Conservation (phyloP, 2,113 vertebrate genomes). For the Amblyopsis rosae region DNA sequence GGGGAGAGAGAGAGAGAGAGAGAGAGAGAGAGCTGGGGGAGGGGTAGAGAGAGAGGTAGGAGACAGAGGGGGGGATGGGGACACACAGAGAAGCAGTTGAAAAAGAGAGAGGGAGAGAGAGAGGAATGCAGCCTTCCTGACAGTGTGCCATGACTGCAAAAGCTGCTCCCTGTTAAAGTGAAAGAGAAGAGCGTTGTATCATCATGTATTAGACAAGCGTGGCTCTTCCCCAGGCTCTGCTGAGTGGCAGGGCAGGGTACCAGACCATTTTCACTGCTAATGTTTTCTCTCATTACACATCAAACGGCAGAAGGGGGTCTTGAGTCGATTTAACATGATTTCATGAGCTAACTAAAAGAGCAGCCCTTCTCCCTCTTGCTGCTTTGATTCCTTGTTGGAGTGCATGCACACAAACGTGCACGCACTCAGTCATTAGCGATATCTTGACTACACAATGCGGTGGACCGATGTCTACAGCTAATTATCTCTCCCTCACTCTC, state of each 20-base stretch:
- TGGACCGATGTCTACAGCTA: constrained; percentile 15
- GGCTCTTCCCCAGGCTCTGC: constrained; percentile 57
- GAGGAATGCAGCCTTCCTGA: constrained; percentile 60
- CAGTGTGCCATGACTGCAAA: constrained; percentile 48
- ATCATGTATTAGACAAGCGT: constrained; percentile 60
- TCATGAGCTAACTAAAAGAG: constrained; percentile 58
- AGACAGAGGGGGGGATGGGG: constrained; percentile 55
- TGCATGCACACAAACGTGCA: background rate
- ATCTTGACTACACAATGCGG: constrained; percentile 15
- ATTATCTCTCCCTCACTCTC: constrained; percentile 19
- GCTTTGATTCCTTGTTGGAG: constrained; percentile 30
- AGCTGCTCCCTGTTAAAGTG: constrained; percentile 50
- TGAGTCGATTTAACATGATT: constrained; percentile 49
- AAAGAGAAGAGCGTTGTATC: constrained; percentile 49
- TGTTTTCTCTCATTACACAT: constrained; percentile 74
- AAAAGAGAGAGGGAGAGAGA: background rate
- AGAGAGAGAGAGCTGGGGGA: constrained; percentile 35
- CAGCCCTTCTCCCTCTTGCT: constrained; percentile 28
- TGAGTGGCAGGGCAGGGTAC: constrained; percentile 55
- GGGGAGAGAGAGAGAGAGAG: constrained; percentile 56
- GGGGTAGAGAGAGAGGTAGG: constrained; percentile 49
- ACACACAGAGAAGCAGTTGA: constrained; percentile 3
- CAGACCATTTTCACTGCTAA: constrained; percentile 68
- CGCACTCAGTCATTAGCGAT: constrained; percentile 32
- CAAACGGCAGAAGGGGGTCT: constrained; percentile 50